Base-by-base conservation (phyloP, 2,888 invertebrate genomes). In the Pheosia tremula region DNA sequence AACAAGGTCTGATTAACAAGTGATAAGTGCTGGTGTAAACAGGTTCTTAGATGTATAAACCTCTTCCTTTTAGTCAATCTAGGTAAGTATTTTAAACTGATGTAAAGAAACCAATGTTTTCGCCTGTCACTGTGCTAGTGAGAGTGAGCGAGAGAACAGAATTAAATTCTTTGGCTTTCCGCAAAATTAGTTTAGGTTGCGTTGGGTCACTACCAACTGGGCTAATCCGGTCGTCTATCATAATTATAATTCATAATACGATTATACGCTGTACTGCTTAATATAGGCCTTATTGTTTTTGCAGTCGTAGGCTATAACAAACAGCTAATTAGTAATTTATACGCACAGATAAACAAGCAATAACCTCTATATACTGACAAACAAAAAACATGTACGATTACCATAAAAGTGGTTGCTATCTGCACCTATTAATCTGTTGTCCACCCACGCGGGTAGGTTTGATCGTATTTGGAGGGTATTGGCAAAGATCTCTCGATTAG, bases 11-110 rank as follows among this genome's bases (percentile, higher is more conserved):
- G 60, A 58, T 64, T 60, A 58, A 24, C 8, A 52, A 36, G 52
- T 50, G 62, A 57, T 63, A 63, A 63, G 57, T 49, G 50, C 38
- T 59, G 59, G 59, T 57, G 57, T 57, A 13, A 54, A 47, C 47
- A n/a, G 47, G 47, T 5, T 47, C 47, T 47, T n/a, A n/a, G 4
- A n/a, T 47, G 47, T 47, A 47, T 5, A 9, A 47, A 43, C 9
- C 43, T 43, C 4, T 43, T 9, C 43, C 4, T 43, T 10, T 43
- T 43, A 43, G 57, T 43, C 45, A 43, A 47, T 47, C 5, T 24
- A n/a, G 47, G 47, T 47, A 47, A 4, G 11, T n/a, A 47, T n/a
- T 47, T 43, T 8, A 9, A 8, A 9, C 43, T 9, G 9, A 1
- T 4, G 8, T 4, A 10, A 3, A 9, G 9, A 43, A 9, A 8